Evolutionary conservation across 2,888 invertebrate species (phyloP).

Genomic region (Andrena dorsata): DNA sequence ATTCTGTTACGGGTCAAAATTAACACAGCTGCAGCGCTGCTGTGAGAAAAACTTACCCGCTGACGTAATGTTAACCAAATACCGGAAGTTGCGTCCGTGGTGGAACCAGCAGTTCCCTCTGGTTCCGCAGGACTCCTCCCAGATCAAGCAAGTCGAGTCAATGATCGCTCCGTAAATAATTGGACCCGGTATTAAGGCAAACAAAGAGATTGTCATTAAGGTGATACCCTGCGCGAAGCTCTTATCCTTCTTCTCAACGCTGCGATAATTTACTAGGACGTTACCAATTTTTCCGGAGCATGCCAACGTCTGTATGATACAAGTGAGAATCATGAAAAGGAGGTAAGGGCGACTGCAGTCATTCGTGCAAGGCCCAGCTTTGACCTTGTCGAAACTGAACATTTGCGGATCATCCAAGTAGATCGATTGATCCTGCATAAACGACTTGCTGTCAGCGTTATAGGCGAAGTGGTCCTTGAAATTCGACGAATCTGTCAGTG

Average conservation of each 20-base stretch:
- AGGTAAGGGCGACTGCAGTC: conserved; percentile 83
- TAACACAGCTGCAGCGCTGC: no score
- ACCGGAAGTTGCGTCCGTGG: conserved; percentile 87
- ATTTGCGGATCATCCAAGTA: conserved; percentile 22
- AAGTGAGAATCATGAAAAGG: conserved; percentile 85
- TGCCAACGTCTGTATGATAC: conserved; percentile 87
- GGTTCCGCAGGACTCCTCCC: conserved; percentile 88
- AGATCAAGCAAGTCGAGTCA: conserved; percentile 89
- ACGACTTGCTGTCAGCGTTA: background rate
- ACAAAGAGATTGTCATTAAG: conserved; percentile 87
- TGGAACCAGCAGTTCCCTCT: conserved; percentile 90
- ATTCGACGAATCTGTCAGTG: conserved; percentile 22
- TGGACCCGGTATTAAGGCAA: conserved; percentile 90
- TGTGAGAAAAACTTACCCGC: conserved; percentile 84
- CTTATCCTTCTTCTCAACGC: conserved; percentile 88
- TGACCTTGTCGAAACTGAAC: conserved; percentile 69
- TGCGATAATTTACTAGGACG: conserved; percentile 88
- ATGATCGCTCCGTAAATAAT: conserved; percentile 89
- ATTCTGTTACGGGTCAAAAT: no score
- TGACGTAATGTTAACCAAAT: conserved; percentile 86
- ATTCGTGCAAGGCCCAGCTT: conserved; percentile 81
- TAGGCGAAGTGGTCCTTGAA: conserved; percentile 18
- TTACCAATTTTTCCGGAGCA: conserved; percentile 90
- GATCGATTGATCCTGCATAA: conserved; percentile 21
- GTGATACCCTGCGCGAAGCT: conserved; percentile 89